phyloP scores from a whole-genome alignment of 64 coral and sea anemone species.

The Actinia equina region DNA sequence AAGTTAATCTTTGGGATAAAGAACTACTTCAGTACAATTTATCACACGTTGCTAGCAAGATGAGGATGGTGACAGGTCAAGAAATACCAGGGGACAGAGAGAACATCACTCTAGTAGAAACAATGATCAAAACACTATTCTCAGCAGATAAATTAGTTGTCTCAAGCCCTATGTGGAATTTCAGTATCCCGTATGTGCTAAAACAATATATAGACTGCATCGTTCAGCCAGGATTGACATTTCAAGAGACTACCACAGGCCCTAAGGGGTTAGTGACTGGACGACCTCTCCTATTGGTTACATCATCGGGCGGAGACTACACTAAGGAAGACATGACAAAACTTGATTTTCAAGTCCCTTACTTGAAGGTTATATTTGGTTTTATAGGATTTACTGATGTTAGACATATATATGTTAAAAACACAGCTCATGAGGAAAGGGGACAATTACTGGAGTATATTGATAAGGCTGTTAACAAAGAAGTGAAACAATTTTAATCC shows the following conservation, averaged over 20 bases:
- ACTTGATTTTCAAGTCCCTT: slow-evolving; percentile 93
- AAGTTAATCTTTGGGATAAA: slow-evolving; percentile 95
- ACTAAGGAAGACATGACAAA: slow-evolving; percentile 56
- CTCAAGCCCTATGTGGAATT: slow-evolving; percentile 99
- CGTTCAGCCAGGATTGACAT: slow-evolving; percentile 94
- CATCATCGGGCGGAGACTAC: slow-evolving; percentile 87
- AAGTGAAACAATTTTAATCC: slow-evolving; percentile 23
- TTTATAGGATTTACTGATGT: slow-evolving; percentile 94
- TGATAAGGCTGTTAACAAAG: slow-evolving; percentile 29
- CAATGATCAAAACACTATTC: slow-evolving; percentile 85
- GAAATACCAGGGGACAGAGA: slow-evolving; percentile 46
- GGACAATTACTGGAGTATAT: slow-evolving; percentile 52
- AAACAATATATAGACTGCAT: slow-evolving; percentile 99
- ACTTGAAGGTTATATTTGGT: slow-evolving; percentile 87
- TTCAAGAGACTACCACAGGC: slow-evolving; percentile 70
- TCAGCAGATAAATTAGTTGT: slow-evolving; percentile 89
- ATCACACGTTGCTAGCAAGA: slow-evolving; percentile 97
- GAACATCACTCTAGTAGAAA: slow-evolving; percentile 75
- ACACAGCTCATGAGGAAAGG: slow-evolving; percentile 66
- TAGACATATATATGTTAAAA: slow-evolving; percentile 94
- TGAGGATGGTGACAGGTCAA: slow-evolving; percentile 79
- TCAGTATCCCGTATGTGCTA: slow-evolving; percentile 94
- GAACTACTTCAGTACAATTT: slow-evolving; percentile 86
- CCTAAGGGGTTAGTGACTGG: slow-evolving; percentile 71
- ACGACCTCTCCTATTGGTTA: slow-evolving; percentile 74